These are phyloP conservation scores for Ditula angustiorana DNA, from an alignment of 2,888 invertebrate genomes.

Conservation along the genomic window DNA sequence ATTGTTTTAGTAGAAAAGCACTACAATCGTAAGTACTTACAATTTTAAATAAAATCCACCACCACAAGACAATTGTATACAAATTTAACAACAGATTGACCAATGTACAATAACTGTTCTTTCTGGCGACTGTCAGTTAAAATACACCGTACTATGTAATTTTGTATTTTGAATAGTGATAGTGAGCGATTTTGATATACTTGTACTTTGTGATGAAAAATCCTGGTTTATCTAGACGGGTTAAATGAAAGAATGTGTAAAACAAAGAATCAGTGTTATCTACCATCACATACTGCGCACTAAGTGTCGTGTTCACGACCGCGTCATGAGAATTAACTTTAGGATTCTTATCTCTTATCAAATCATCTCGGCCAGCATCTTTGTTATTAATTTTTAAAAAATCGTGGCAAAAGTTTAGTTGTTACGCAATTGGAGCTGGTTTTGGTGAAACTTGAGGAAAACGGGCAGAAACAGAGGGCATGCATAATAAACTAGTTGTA, in stretches of 20 bases:
- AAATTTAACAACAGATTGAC: too few relatives aligned
- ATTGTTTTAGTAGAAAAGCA: too few relatives aligned
- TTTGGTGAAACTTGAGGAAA: background rate
- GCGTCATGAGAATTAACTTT: conserved; percentile 8
- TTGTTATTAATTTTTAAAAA: background rate
- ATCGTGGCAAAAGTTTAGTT: background rate
- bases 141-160: too few relatives aligned
- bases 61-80: too few relatives aligned
- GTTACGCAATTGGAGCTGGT: background rate
- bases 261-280: conserved; percentile 21
- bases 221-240: background rate
- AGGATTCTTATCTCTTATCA: background rate
- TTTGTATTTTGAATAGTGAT: too few relatives aligned
- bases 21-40: too few relatives aligned
- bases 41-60: too few relatives aligned
- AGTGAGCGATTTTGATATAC: too few relatives aligned
- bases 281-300: conserved; percentile 2
- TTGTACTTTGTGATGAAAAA: conserved; percentile 8
- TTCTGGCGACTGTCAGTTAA: too few relatives aligned
- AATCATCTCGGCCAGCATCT: conserved; percentile 13
- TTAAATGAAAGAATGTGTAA: background rate
- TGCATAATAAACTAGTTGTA: background rate
- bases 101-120: too few relatives aligned
- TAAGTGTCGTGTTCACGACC: background rate
- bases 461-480: background rate